These are phyloP conservation scores for Acrocephalus arundinaceus DNA, from an alignment of 2,113 vertebrate genomes.

Conservation along the genomic window DNA sequence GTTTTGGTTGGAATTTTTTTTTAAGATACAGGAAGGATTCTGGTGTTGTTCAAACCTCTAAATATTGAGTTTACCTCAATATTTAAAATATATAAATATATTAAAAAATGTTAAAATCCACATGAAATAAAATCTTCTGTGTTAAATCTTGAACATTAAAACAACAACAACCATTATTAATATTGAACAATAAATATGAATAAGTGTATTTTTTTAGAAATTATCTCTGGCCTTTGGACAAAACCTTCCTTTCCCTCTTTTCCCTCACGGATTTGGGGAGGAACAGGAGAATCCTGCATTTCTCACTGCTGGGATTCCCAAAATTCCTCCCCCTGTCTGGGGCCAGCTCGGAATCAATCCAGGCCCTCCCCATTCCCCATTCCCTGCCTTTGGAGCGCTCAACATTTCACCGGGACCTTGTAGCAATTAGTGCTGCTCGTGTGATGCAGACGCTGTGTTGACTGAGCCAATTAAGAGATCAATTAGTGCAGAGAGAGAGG, in stretches of 20 bases:
- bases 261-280: fast-evolving
- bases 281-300: background rate
- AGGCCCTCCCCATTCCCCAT: background rate
- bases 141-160: background rate
- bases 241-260: background rate
- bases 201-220: background rate
- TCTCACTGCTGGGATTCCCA: background rate
- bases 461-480: conserved; percentile 82
- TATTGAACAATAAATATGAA: background rate
- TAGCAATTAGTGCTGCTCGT: conserved; percentile 76
- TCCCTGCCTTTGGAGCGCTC: conserved; percentile 2
- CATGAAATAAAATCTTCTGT: background rate
- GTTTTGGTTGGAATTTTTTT: background rate
- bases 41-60: background rate
- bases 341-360: background rate
- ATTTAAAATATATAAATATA: too few relatives aligned
- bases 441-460: conserved; percentile 71
- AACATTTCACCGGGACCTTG: conserved; percentile 49
- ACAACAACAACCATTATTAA: background rate
- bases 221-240: background rate
- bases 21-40: background rate
- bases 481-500: conserved; percentile 71
- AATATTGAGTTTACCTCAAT: background rate
- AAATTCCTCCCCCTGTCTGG: fast-evolving
- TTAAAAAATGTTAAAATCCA: background rate